Evolutionary conservation across 2,113 vertebrate species (phyloP), one percentile per base, ranked within the genome.

Genomic region (Ictalurus furcatus): DNA sequence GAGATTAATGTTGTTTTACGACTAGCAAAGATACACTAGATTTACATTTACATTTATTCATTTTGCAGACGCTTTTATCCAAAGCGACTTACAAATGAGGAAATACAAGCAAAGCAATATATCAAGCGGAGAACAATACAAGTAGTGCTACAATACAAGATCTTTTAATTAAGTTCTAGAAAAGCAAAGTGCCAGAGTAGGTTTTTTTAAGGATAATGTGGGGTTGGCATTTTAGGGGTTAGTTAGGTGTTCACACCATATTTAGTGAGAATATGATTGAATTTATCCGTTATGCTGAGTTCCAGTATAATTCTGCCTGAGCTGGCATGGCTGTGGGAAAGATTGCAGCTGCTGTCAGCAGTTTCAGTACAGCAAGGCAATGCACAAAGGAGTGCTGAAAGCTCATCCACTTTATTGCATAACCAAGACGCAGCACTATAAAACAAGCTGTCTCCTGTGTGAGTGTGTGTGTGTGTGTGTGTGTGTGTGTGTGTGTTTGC

Each of bases 331-430:
- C 87, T 88, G 81, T 74, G 25, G 88, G 90, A 91, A 80, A 89
- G 85, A 91, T 84, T 83, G 88, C 67, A 61, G 74, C 65, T 88
- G 88, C 58, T 88, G 90, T 90, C 58, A 90, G 86, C 88, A 71
- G 78, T 91, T 86, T 86, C 23, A 63, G 69, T n/a, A n/a, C 82
- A 56, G 81, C 19, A 23, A 84, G 14, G 58, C 73, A 69, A 59
- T 11, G 9, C 30, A 86, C 85, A 87, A 87, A 79, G 59, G n/a
- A 79, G 87, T 65, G 56, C 80, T 87, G 52, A 87, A 85, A 90
- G 61, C 85, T 78, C 80, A 87, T 56, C 17, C 34, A 80, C 89
- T 90, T 85, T 37, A 90, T 87, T 90, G 56, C 85, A 59, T 90
- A 87, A 87, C 71, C 63, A 34, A 54, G 28, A 52, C 28, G 52